phyloP scores from a whole-genome alignment of 2,113 vertebrate genomes.

The Aspiorhynchus laticeps region DNA sequence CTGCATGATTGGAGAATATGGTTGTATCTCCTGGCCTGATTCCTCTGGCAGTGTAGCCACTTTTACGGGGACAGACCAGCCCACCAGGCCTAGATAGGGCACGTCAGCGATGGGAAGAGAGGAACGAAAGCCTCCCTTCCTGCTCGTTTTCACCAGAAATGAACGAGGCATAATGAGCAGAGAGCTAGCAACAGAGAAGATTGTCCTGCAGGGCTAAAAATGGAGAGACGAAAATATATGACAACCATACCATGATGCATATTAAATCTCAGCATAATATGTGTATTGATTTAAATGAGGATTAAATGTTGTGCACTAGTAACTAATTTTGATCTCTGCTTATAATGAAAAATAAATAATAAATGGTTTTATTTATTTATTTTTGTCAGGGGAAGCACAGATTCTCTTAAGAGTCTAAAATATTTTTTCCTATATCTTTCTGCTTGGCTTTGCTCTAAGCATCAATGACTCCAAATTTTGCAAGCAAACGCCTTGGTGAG shows the following conservation, averaged over 20 bases:
- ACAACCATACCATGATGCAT: not conserved
- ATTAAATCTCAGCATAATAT: conserved; percentile 10
- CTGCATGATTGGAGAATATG: conserved; percentile 13
- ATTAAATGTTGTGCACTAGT: too few relatives aligned
- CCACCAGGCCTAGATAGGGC: conserved; percentile 37
- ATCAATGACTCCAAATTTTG: not conserved
- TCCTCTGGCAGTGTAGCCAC: conserved; percentile 24
- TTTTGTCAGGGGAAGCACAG: not conserved
- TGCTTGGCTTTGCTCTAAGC: not conserved
- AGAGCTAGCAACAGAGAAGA: not conserved
- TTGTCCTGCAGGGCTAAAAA: not conserved
- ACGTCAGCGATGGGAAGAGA: conserved; percentile 48
- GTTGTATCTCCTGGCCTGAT: conserved; percentile 6
- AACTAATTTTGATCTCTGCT: not conserved
- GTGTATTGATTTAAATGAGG: not conserved
- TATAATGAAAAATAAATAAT: not conserved
- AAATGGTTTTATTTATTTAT: too few relatives aligned
- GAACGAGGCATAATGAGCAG: conserved; percentile 73
- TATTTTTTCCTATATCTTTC: not conserved
- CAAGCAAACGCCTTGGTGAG: not conserved
- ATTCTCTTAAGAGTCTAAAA: not conserved
- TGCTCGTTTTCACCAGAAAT: conserved; percentile 71
- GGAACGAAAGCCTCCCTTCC: conserved; percentile 66
- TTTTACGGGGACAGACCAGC: conserved; percentile 1
- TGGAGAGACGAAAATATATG: not conserved